Percentiles rank a stretch among this genome's conserved stretches.
Evolutionary conservation across 2,888 invertebrate genomes (phyloP).

Genomic region (Athetis lepigone): DNA sequence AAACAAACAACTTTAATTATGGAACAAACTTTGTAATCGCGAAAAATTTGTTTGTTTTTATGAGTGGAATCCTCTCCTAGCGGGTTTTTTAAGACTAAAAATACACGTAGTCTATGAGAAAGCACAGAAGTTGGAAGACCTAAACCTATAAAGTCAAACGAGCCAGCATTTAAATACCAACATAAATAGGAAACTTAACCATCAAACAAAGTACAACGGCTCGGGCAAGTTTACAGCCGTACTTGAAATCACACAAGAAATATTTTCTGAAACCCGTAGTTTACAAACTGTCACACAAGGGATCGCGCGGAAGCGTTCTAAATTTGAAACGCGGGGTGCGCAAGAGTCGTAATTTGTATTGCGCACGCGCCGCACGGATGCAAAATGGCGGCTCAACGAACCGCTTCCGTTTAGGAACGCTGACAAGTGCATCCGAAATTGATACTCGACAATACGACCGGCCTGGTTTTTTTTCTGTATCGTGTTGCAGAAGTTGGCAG

Average conservation of each 20-base stretch:
- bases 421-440: conserved; percentile 80
- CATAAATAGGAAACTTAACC: conserved; percentile 1
- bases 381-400: conserved; percentile 80
- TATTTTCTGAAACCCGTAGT: conserved; percentile 66
- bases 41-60: too few relatives aligned
- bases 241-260: conserved; percentile 27
- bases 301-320: conserved; percentile 76
- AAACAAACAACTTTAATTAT: too few relatives aligned
- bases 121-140: too few relatives aligned
- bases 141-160: not conserved
- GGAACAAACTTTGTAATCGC: too few relatives aligned
- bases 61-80: too few relatives aligned
- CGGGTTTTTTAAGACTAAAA: too few relatives aligned
- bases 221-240: not conserved
- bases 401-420: conserved; percentile 78
- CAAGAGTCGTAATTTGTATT: conserved; percentile 67
- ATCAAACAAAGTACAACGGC: not conserved
- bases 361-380: conserved; percentile 78
- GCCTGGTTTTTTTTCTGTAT: conserved; percentile 27
- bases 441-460: conserved; percentile 61
- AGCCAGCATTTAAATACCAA: not conserved
- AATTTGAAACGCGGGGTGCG: conserved; percentile 71
- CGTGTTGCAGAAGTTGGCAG: conserved; percentile 9
- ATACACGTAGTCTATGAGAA: too few relatives aligned
- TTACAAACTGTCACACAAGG: conserved; percentile 63